These are phyloP conservation scores for Rhagologus leucostigma DNA, from an alignment of 2,113 vertebrate species.

Conservation along the genomic window DNA sequence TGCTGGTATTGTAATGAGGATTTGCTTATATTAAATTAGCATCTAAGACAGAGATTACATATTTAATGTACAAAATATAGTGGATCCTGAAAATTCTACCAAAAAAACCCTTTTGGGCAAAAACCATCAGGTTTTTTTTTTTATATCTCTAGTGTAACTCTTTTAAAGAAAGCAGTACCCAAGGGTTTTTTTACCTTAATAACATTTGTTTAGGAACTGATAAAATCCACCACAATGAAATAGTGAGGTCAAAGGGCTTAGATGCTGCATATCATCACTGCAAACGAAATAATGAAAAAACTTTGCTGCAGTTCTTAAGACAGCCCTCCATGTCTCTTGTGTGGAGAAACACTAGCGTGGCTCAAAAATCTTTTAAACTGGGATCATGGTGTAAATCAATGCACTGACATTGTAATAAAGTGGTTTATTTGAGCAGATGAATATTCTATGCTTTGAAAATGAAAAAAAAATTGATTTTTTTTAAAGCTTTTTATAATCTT, in stretches of 20 bases:
- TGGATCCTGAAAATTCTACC: background rate
- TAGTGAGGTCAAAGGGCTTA: background rate
- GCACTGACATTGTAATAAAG: background rate
- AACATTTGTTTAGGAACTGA: background rate
- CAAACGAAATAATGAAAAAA: background rate
- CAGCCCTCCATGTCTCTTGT: background rate
- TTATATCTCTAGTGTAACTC: background rate
- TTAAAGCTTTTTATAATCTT: slow-evolving; percentile 4
- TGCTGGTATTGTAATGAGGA: background rate
- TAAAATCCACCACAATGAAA: background rate
- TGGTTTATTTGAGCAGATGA: slow-evolving; percentile 12
- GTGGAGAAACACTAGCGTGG: background rate
- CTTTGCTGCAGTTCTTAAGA: background rate
- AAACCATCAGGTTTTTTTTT: background rate
- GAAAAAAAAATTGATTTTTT: slow-evolving; percentile 45
- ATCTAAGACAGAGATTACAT: background rate
- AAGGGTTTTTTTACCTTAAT: background rate
- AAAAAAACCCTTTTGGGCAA: background rate
- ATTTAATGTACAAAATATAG: slow-evolving; percentile 25
- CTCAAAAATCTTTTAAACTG: background rate
- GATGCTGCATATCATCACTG: background rate
- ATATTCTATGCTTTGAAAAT: background rate
- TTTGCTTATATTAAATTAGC: slow-evolving; percentile 26
- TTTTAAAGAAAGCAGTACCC: background rate
- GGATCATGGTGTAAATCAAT: slow-evolving; percentile 22